Conservation (phyloP, 92 coral and sea anemone genomes). For the Phenganax subtilis region DNA sequence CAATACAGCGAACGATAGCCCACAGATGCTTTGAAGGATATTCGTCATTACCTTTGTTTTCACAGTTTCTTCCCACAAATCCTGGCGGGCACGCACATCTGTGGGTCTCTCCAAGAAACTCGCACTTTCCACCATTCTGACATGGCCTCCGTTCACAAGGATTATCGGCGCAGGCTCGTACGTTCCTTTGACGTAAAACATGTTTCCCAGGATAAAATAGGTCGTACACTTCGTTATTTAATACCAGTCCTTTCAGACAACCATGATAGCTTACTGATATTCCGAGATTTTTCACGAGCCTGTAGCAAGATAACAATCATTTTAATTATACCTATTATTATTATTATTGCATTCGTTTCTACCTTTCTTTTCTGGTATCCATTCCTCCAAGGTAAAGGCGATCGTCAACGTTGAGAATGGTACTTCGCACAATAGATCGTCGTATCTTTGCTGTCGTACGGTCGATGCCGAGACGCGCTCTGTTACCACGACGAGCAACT, state of each 20-base stretch:
- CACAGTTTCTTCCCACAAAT: conserved; percentile 38
- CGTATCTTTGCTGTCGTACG: not conserved
- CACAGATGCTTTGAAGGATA: too few relatives aligned
- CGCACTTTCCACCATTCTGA: conserved; percentile 33
- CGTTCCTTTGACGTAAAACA: conserved; percentile 10
- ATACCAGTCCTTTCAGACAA: conserved; percentile 7
- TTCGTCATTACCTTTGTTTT: conserved; percentile 19
- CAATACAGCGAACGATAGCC: too few relatives aligned
- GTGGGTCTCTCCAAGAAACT: conserved; percentile 17
- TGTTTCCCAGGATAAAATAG: conserved; percentile 33
- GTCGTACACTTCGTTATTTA: conserved; percentile 22
- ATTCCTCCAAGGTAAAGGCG: conserved; percentile 35
- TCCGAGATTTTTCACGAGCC: conserved; percentile 26
- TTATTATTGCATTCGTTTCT: not conserved
- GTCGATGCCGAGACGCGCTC: not conserved
- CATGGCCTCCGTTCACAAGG: conserved; percentile 32
- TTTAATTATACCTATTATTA: not conserved
- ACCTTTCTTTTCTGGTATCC: conserved; percentile 25
- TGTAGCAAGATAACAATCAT: not conserved
- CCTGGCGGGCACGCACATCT: conserved; percentile 20
- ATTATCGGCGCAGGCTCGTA: conserved; percentile 25
- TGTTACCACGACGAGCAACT: conserved; percentile 11
- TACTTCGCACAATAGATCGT: conserved; percentile 5
- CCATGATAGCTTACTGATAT: conserved; percentile 19
- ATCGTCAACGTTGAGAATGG: conserved; percentile 14